These are phyloP conservation scores for Calyptommatus sinebrachiatus DNA, from an alignment of 2,113 vertebrate species.

Conservation along the genomic window DNA sequence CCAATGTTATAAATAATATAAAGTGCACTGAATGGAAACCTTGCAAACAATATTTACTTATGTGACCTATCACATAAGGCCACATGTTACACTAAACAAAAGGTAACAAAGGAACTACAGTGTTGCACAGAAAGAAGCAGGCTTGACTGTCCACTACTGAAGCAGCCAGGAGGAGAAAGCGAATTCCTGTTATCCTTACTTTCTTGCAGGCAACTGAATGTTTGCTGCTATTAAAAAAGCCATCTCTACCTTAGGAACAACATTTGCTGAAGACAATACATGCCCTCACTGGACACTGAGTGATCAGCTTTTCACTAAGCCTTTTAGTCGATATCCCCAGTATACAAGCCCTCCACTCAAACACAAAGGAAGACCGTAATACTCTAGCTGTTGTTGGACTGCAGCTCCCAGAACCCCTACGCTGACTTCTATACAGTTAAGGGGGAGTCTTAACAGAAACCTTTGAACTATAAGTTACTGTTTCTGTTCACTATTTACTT, in stretches of 20 bases:
- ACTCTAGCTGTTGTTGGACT: too few species aligned
- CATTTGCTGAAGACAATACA: background rate
- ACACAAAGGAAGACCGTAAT: background rate
- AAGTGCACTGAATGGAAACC: too few species aligned
- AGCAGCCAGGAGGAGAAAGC: background rate
- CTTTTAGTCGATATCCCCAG: background rate
- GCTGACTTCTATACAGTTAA: too few species aligned
- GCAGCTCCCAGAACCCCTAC: too few species aligned
- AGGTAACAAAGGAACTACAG: background rate
- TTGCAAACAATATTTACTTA: too few species aligned
- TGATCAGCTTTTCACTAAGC: background rate
- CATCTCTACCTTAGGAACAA: background rate
- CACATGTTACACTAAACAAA: too few species aligned
- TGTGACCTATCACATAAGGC: too few species aligned
- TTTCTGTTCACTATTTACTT: too few species aligned
- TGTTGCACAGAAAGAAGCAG: background rate
- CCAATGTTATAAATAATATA: too few species aligned
- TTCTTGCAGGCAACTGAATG: constrained; percentile 1
- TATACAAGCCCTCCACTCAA: background rate
- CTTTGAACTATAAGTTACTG: too few species aligned
- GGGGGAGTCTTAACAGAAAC: too few species aligned
- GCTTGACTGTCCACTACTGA: background rate
- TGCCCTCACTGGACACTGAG: background rate
- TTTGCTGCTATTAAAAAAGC: background rate
- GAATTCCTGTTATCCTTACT: background rate